These are phyloP conservation scores for Thrips palmi DNA, from an alignment of 1,140 invertebrate genomes.

Conservation along the genomic window DNA sequence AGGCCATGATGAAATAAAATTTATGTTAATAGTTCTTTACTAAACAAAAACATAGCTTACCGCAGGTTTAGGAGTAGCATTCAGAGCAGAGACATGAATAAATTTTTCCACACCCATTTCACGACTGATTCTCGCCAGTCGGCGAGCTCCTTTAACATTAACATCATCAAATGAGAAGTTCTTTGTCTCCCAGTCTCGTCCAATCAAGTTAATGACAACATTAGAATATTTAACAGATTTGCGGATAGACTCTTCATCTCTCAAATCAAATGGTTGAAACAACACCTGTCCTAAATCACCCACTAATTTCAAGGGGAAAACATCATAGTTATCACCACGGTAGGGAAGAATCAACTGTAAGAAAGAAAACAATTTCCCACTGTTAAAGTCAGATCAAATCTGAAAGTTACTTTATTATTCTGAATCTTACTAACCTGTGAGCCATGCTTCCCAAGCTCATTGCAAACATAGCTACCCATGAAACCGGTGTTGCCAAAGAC, in stretches of 20 bases:
- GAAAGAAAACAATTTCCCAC: background rate
- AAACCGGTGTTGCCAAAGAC: constrained; percentile 87
- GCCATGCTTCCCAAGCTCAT: constrained; percentile 72
- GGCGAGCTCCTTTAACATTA: constrained; percentile 50
- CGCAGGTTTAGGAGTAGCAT: constrained; percentile 41
- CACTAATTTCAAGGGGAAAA: constrained; percentile 53
- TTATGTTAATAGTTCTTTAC: background rate
- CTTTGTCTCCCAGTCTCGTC: constrained; percentile 78
- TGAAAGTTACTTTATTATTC: background rate
- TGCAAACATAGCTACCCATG: constrained; percentile 67
- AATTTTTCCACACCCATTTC: constrained; percentile 65
- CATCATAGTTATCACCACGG: constrained; percentile 65
- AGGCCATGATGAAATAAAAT: background rate
- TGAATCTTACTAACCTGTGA: constrained; percentile 39
- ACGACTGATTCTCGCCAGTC: constrained; percentile 52
- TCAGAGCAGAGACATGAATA: constrained; percentile 68
- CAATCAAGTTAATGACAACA: constrained; percentile 92
- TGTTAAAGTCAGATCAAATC: background rate
- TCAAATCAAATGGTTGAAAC: constrained; percentile 68
- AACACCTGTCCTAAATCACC: constrained; percentile 95
- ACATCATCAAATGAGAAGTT: constrained; percentile 73
- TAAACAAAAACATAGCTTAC: constrained; percentile 24
- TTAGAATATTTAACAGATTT: constrained; percentile 89
- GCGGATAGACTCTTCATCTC: constrained; percentile 74
- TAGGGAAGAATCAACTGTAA: constrained; percentile 83